Evolutionary conservation across 2,797 vertebrate genomes (phyloP).

Genomic region (Pogonophryne albipinna): DNA sequence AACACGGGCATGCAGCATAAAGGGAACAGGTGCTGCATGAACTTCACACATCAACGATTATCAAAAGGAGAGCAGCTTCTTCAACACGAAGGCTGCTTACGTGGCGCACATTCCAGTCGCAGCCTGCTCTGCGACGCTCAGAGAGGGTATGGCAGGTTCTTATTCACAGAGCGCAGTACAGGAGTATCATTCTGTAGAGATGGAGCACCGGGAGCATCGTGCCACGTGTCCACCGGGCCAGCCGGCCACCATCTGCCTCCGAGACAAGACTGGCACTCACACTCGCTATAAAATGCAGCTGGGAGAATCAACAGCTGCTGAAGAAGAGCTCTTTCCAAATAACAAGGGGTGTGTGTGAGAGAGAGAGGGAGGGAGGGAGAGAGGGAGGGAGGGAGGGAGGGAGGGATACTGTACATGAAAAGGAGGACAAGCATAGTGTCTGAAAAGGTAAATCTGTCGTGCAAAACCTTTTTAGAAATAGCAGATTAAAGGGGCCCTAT

Average conservation of each 20-base stretch:
- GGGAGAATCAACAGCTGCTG: slow-evolving; percentile 78
- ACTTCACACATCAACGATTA: slow-evolving; percentile 69
- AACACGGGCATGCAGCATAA: slow-evolving; percentile 55
- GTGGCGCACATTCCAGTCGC: slow-evolving; percentile 72
- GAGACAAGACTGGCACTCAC: slow-evolving; percentile 75
- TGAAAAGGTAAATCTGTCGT: slow-evolving; percentile 75
- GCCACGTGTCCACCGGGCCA: slow-evolving; percentile 76
- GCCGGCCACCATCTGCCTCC: slow-evolving; percentile 78
- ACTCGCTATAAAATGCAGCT: slow-evolving; percentile 72
- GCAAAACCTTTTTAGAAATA: slow-evolving; percentile 49
- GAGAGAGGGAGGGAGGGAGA: not conserved
- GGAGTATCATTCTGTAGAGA: slow-evolving; percentile 24
- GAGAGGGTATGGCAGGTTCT: slow-evolving; percentile 58
- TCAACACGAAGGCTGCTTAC: slow-evolving; percentile 65
- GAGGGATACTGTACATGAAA: slow-evolving; percentile 46
- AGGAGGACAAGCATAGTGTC: slow-evolving; percentile 56
- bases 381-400: slow-evolving; percentile 4
- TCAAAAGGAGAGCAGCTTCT: slow-evolving; percentile 74
- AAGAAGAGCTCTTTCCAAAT: slow-evolving; percentile 65
- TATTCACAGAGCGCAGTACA: slow-evolving; percentile 16
- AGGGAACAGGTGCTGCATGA: slow-evolving; percentile 70
- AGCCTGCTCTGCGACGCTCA: slow-evolving; percentile 49
- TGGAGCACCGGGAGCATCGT: slow-evolving; percentile 49
- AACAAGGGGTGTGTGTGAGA: slow-evolving; percentile 46
- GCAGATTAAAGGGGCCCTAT: slow-evolving; percentile 50